Conservation (phyloP, 2,113 vertebrate genomes). For the Neogale vison region DNA sequence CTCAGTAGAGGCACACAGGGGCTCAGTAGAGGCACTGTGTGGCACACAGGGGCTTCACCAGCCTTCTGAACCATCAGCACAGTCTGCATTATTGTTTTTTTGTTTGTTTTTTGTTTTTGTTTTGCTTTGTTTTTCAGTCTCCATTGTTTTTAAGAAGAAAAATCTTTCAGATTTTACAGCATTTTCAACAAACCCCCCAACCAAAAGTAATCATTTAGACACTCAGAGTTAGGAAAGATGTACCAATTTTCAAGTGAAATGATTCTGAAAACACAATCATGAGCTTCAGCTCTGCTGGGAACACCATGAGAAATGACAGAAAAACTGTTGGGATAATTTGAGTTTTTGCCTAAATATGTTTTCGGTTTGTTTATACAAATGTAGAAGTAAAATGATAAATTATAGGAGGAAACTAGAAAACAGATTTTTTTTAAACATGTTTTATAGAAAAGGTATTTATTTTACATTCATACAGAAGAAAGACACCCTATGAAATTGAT, state of each 20-base stretch:
- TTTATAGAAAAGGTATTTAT: background rate
- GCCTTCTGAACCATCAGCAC: rapidly evolving
- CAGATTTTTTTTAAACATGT: background rate
- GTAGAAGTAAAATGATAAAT: background rate
- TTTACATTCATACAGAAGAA: background rate
- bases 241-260: background rate
- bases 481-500: background rate
- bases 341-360: background rate
- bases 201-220: background rate
- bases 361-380: slow-evolving; percentile 23
- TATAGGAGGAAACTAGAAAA: background rate
- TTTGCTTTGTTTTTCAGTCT: background rate
- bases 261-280: background rate
- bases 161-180: background rate
- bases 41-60: background rate
- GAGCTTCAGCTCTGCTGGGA: background rate
- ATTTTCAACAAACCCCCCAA: background rate
- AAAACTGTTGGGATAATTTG: background rate
- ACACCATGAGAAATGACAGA: background rate
- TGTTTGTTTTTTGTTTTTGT: background rate
- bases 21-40: too few species aligned
- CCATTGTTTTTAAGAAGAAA: background rate
- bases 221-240: background rate
- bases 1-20: background rate
- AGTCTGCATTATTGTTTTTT: background rate